Percentiles rank a stretch among this genome's conserved stretches.
Conservation (phyloP, 2,888 invertebrate species). For the Epicampocera succincta region DNA sequence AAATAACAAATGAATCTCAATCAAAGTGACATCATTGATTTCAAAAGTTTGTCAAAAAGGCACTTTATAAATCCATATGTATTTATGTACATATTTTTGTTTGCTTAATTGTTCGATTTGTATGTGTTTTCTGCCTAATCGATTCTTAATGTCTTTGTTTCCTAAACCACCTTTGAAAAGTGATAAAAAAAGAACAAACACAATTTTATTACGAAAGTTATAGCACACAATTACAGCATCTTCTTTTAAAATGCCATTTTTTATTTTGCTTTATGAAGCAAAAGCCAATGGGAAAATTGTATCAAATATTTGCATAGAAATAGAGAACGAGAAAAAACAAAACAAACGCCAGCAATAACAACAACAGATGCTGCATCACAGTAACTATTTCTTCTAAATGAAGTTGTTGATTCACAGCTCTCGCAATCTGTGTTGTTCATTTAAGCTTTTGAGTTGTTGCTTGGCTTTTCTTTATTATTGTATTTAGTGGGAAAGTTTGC, state of each 20-base stretch:
- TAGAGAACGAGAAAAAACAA: conserved; percentile 19
- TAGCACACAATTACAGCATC: conserved; percentile 18
- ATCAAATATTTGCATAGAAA: conserved; percentile 48
- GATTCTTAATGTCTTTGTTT: conserved; percentile 30
- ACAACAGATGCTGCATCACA: conserved; percentile 27
- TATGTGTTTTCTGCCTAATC: neutral
- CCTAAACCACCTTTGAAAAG: neutral
- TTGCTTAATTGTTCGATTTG: neutral
- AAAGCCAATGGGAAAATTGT: conserved; percentile 46
- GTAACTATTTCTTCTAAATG: conserved; percentile 17
- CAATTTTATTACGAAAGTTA: neutral
- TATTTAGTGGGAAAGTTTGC: conserved; percentile 52
- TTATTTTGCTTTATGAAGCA: neutral
- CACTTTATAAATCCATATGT: too few species aligned
- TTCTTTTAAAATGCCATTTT: conserved; percentile 19
- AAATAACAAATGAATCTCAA: too few species aligned
- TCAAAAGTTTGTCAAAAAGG: too few species aligned
- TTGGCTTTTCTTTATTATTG: conserved; percentile 43
- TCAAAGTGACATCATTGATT: too few species aligned
- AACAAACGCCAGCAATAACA: too few species aligned
- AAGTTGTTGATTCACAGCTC: conserved; percentile 45
- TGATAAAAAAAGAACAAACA: neutral
- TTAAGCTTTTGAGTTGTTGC: conserved; percentile 31
- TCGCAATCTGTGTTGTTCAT: conserved; percentile 38
- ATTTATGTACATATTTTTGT: too few species aligned